Percentiles rank a stretch among this genome's conserved stretches.
Conservation (phyloP, 2,888 invertebrate genomes). For the Criorhina ranunculi region DNA sequence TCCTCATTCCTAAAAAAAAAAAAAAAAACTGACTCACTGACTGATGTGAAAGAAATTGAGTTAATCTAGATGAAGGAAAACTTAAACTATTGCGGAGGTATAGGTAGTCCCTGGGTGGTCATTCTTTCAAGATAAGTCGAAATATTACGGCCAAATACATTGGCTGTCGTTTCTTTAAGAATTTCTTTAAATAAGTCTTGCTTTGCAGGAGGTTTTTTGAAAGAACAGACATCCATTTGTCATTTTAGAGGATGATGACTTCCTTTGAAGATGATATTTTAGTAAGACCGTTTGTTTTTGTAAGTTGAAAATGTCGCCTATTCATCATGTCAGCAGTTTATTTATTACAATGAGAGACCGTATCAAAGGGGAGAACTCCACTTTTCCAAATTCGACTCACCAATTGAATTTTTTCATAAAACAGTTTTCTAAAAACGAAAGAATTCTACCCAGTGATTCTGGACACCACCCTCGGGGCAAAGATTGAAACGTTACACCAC, state of each 20-base stretch:
- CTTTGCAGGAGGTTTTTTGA: not conserved
- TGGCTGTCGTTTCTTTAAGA: not conserved
- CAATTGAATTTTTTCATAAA: no score
- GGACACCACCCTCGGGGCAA: no score
- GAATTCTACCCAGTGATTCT: no score
- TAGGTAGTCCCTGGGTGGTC: constrained; percentile 40
- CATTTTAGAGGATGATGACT: not conserved
- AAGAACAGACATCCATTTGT: not conserved
- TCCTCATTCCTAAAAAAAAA: not conserved
- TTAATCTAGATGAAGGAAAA: constrained; percentile 56
- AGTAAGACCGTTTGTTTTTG: no score
- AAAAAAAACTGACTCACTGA: no score
- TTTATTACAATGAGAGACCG: no score
- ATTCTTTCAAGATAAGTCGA: constrained; percentile 48
- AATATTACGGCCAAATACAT: constrained; percentile 4
- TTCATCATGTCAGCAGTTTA: no score
- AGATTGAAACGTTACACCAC: no score
- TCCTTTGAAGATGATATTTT: not conserved
- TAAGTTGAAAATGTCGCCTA: no score
- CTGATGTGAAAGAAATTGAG: constrained; percentile 62
- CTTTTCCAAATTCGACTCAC: no score
- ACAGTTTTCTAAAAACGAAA: no score
- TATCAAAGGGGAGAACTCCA: no score
- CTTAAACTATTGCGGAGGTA: constrained; percentile 31
- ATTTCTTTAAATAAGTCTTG: not conserved